phyloP scores from a whole-genome alignment of 2,797 vertebrate genomes.

The Protosalanx chinensis region DNA sequence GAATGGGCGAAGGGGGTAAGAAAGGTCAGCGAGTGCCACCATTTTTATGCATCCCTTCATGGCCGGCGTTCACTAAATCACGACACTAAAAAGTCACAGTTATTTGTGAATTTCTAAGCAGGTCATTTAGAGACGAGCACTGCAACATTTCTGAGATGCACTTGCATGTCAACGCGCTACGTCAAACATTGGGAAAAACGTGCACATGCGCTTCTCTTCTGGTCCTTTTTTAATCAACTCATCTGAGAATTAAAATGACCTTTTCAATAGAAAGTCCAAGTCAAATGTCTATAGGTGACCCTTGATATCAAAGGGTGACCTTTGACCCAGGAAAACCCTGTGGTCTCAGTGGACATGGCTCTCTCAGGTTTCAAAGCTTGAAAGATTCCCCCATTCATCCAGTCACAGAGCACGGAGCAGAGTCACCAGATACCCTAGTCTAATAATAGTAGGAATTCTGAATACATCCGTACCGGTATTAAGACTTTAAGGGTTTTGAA shows the following conservation, averaged over 20 bases:
- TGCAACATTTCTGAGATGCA: too few relatives aligned
- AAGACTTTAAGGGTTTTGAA: slow-evolving; percentile 3
- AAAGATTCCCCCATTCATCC: background rate
- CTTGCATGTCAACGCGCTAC: too few relatives aligned
- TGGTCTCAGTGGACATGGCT: background rate
- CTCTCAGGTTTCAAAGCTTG: slow-evolving; percentile 7
- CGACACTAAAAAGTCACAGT: slow-evolving; percentile 15
- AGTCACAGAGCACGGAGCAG: background rate
- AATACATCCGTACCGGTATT: slow-evolving; percentile 20
- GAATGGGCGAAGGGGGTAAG: slow-evolving; percentile 65
- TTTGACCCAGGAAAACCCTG: background rate
- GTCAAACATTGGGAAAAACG: too few relatives aligned
- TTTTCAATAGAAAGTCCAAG: background rate
- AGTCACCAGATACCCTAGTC: slow-evolving; percentile 12
- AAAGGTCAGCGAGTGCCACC: slow-evolving; percentile 73
- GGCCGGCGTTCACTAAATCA: slow-evolving; percentile 50
- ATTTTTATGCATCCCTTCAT: slow-evolving; percentile 68
- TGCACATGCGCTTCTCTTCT: background rate
- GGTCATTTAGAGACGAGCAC: too few relatives aligned
- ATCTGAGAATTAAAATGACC: background rate
- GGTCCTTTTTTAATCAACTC: background rate
- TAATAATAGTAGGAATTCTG: background rate
- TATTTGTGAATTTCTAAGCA: background rate
- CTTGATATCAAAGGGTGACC: background rate
- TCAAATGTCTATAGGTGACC: background rate